Conservation (phyloP, 2,888 invertebrate genomes). For the Drosophila ustulata region DNA sequence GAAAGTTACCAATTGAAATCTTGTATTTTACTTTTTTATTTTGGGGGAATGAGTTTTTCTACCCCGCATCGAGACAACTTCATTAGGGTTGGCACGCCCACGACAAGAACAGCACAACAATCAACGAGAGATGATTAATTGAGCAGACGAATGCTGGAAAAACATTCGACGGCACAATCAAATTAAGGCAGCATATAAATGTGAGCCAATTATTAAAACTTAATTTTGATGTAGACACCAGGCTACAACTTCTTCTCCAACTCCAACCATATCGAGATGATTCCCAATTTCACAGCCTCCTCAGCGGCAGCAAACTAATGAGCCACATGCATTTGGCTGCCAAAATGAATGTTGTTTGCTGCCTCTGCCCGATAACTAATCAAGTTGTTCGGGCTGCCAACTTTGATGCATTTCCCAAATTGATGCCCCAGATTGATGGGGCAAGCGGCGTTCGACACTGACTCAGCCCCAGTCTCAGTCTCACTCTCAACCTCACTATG, state of each 20-base stretch:
- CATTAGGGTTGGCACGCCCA: constrained; percentile 70
- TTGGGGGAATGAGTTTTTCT: constrained; percentile 1
- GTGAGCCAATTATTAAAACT: constrained; percentile 77
- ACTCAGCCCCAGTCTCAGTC: constrained; percentile 41
- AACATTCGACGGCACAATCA: constrained; percentile 69
- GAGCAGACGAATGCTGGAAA: constrained; percentile 48
- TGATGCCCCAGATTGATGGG: constrained; percentile 77
- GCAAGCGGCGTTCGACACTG: constrained; percentile 50
- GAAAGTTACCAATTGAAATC: constrained; percentile 52
- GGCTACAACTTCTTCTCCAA: constrained; percentile 4
- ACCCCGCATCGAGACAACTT: constrained; percentile 42
- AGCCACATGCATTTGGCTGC: constrained; percentile 71
- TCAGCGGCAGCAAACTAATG: constrained; percentile 69
- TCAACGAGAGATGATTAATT: constrained; percentile 74
- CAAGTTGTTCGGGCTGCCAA: constrained; percentile 76
- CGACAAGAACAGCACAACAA: constrained; percentile 42
- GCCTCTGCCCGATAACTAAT: constrained; percentile 63
- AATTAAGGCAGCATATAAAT: constrained; percentile 76
- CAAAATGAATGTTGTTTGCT: constrained; percentile 42
- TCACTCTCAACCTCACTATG: constrained; percentile 30
- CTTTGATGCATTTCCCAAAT: constrained; percentile 77
- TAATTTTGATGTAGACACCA: constrained; percentile 71
- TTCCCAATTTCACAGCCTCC: constrained; percentile 72
- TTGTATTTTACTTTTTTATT: constrained; percentile 1
- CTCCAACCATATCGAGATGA: constrained; percentile 40